Base-by-base conservation (phyloP, 2,797 vertebrate genomes). In the Lemur catta region DNA sequence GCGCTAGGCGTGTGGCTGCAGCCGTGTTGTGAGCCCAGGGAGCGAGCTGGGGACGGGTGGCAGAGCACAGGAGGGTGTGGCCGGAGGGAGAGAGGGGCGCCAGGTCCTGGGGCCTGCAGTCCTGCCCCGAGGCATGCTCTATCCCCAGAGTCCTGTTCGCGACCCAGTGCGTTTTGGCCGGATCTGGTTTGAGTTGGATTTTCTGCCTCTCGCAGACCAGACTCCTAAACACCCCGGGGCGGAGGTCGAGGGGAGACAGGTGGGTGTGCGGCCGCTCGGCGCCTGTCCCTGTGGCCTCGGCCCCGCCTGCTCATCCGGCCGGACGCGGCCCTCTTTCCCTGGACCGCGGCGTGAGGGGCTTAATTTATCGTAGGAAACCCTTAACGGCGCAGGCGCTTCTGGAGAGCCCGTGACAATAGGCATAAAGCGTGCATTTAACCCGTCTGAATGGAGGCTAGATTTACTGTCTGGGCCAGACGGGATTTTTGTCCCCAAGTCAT, bases 321-420 rank as follows among this genome's bases (percentile, higher is more conserved):
- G 1, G 13, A 24, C 10, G 2, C 30, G 20, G 57, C 52, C 72
- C 35, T n/a, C 50, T 0, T n/a, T n/a, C 33, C 33, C 63, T 65
- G 63, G 33, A 9, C 63, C n/a, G 33, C 63, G 3, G 1, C 94
- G 96, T 96, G 97, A 98, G 97, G 98, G 98, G 95, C 96, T 94
- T 98, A 98, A 99, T 99, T 98, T 99, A 99, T 98, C 93, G 98
- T 98, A 98, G 98, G 98, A 98, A 98, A 96, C 98, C 96, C 98
- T 98, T 98, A 97, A 98, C 97, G 97, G 98, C 97, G 79, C 97
- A 96, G 97, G 98, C 92, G 98, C 98, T 97, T 97, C 98, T 98
- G 98, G 98, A 98, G 98, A 98, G 96, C 74, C 93, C 26, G 55
- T 59, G 95, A 98, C 98, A 99, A 98, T 98, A 96, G 98, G 96